Evolutionary conservation across 2,113 vertebrate genomes (phyloP), one percentile per base, ranked within the genome.

Genomic region (Pseudorhombus dupliciocellatus): DNA sequence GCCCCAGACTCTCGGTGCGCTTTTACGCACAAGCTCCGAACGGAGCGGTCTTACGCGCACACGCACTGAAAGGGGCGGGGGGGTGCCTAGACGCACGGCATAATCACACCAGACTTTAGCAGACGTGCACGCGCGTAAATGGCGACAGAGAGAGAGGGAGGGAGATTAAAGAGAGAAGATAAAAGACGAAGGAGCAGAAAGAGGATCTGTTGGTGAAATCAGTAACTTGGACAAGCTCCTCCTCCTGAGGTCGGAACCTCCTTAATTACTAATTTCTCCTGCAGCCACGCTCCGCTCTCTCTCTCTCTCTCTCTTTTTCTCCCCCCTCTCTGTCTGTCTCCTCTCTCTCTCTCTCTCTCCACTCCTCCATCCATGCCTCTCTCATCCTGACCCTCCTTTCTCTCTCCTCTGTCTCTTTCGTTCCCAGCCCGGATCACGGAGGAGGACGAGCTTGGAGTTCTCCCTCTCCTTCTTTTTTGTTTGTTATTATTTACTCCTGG

Each of bases 211-310:
- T 75, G 68, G 83, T 46, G 80, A 68, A 84, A 72, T 42, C 77
- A 61, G 25, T 51, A 80, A 88, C 70, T 84, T 80, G 80, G 24
- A 40, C 14, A 81, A 74, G 88, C 88, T 88, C 92, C 91, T 72
- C 92, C 87, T 69, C 20, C 77, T 84, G 87, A 90, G 87, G 87
- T 77, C 58, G 70, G 84, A 90, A 88, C 90, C 88, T 89, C 90
- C 89, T 92, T 92, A 92, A 93, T 92, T 73, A 93, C 87, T 90
- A 84, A 91, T 90, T 89, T 92, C 82, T 86, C 81, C 58, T 55
- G 51, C 66, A 73, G 80, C 76, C 54, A 80, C 51, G 54, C 71
- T 37, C 34, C 34, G 8, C 78, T 64, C 77, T 18, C 75, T 48
- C 73, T 61, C 86, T 77, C 79, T 59, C 75, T 40, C 70, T 14